phyloP scores from a whole-genome alignment of 2,888 invertebrate species.

The Empis livida region DNA sequence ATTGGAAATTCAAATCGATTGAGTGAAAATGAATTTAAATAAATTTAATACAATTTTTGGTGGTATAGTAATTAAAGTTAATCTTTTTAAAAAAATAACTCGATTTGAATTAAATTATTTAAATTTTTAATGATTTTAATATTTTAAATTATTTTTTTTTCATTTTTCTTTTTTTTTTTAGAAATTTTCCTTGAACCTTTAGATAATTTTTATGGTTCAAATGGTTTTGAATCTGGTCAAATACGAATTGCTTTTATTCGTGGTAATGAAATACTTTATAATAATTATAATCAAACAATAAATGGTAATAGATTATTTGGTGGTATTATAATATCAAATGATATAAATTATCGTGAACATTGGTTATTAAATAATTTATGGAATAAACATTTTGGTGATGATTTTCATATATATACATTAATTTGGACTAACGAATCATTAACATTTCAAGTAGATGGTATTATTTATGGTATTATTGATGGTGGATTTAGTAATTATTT shows the following conservation, averaged over 20 bases:
- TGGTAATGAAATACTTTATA: not conserved
- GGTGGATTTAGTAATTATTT: no score
- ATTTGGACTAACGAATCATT: slow-evolving; percentile 43
- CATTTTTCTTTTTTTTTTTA: not conserved
- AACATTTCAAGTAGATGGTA: slow-evolving; percentile 39
- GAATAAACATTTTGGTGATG: slow-evolving; percentile 21
- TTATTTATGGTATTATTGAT: slow-evolving; percentile 34
- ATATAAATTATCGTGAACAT: not conserved
- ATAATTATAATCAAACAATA: not conserved
- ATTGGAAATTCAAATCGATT: no score
- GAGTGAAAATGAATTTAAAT: no score
- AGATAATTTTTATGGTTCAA: not conserved
- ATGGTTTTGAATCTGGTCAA: not conserved
- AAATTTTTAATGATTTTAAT: no score
- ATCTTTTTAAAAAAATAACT: no score
- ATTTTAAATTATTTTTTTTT: no score
- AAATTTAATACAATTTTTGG: no score
- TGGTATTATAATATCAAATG: not conserved
- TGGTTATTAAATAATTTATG: not conserved
- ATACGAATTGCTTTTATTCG: not conserved
- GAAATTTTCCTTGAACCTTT: not conserved
- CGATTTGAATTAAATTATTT: no score
- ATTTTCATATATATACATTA: slow-evolving; percentile 55
- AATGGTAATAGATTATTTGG: not conserved
- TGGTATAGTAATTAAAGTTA: no score